Evolutionary conservation across 2,113 vertebrate genomes (phyloP).

Genomic region (Dasyornis broadbenti): DNA sequence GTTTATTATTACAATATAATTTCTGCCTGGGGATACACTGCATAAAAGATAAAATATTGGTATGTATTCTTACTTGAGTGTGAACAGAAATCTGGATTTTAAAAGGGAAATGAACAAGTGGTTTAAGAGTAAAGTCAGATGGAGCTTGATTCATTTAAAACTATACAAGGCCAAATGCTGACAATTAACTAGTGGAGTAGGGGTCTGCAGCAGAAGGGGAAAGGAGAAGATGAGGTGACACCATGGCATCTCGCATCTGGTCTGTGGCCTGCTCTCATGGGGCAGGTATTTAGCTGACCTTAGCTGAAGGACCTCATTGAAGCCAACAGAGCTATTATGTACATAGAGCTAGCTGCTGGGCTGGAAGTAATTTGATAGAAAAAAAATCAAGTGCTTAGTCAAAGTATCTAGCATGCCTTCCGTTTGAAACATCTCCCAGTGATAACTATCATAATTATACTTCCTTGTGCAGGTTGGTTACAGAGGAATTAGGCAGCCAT

Average conservation of each 20-base stretch:
- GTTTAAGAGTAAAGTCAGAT: neutral
- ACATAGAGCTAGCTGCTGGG: neutral
- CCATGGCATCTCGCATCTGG: neutral
- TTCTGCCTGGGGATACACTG: slow-evolving; percentile 14
- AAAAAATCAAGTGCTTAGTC: slow-evolving; percentile 14
- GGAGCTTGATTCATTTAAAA: neutral
- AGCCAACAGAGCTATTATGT: neutral
- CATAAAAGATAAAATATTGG: slow-evolving; percentile 53
- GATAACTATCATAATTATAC: slow-evolving; percentile 39
- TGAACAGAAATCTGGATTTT: slow-evolving; percentile 35
- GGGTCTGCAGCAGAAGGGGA: neutral
- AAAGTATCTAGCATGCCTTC: neutral
- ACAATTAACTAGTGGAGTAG: neutral
- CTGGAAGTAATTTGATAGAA: slow-evolving; percentile 30
- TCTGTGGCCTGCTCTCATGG: neutral
- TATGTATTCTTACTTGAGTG: slow-evolving; percentile 26
- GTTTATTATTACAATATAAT: slow-evolving; percentile 41
- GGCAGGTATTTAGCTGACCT: neutral
- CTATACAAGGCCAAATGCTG: neutral
- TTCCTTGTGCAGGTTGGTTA: neutral
- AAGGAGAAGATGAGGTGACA: neutral
- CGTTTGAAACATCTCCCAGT: neutral
- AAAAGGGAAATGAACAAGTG: neutral
- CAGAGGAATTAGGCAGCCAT: neutral
- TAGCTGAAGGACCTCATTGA: neutral